Base-by-base conservation (phyloP, 37 sponge, comb jelly and placozoan genomes). In the Oopsacas minuta region DNA sequence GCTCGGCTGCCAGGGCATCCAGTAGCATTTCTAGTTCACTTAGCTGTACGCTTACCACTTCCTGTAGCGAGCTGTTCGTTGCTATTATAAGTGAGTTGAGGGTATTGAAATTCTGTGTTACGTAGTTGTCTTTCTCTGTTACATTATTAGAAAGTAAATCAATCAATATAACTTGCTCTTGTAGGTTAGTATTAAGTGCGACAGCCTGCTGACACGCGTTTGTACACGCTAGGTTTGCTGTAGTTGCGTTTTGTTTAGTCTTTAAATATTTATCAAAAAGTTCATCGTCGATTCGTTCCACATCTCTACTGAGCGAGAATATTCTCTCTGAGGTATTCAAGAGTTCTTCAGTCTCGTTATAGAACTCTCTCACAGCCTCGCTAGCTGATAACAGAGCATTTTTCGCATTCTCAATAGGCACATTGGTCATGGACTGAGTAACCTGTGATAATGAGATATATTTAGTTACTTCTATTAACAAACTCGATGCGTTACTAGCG, bases 391-490 rank as follows among this genome's bases (percentile, higher is more conserved):
- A 25, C 75, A 61, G 75, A 5, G 75, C 75, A 61, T 61, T 61
- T 34, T 12, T 61, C 30, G 75, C 75, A 61, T 61, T 61, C 30
- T 61, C 75, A 61, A 61, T 61, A 34, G 75, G 28, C 28, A 61
- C 75, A 61, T 61, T 61, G 75, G 75, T 61, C 75, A 61, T 12
- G 75, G 75, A 32, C 75, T 61, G 75, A 3, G 75, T 61, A 25
- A 61, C 28, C 75, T 61, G 75, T 25, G 75, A 32, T 25, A 61
- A 12, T 25, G 22, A 32, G 7, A 61, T 10, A 12, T 10, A 32
- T 32, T 12, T 61, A 5, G 28, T 34, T 10, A 61, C 30, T 10
- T 61, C 75, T 25, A 10, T n/a, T 5, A 61, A n/a, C 75, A 61
- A n/a, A 10, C 22, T 61, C 22, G 75, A 61, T 25, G 75, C 75